Evolutionary conservation across 1,140 invertebrate genomes (phyloP).

Genomic region (Orius insidiosus): DNA sequence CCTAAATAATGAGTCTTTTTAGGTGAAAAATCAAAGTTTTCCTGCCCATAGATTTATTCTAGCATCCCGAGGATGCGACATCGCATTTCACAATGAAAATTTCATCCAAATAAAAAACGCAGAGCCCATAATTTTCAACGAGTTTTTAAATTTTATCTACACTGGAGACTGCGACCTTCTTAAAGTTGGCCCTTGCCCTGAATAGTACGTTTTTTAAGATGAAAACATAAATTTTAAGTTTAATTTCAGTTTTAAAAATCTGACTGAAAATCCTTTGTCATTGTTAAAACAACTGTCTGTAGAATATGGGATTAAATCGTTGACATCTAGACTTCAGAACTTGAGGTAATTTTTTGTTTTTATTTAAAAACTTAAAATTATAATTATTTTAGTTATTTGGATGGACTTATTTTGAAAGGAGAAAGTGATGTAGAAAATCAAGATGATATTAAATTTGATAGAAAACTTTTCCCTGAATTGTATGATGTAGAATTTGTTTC

Average conservation of each 20-base stretch:
- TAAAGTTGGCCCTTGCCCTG: conserved; percentile 29
- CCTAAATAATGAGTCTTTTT: no score
- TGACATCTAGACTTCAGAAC: conserved; percentile 3
- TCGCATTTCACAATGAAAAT: conserved; percentile 5
- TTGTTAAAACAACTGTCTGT: conserved; percentile 37
- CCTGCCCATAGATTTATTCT: conserved; percentile 53
- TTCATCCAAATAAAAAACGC: conserved; percentile 27
- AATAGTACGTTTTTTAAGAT: conserved; percentile 17
- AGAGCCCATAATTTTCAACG: conserved; percentile 40
- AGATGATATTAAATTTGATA: conserved; percentile 18
- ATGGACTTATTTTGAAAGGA: no score
- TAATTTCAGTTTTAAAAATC: conserved; percentile 1
- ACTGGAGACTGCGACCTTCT: conserved; percentile 43
- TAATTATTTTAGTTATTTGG: no score
- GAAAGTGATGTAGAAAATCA: no score
- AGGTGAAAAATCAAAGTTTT: conserved; percentile 33
- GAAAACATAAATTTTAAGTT: neutral
- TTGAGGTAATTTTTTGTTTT: conserved; percentile 4
- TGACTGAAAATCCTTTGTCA: conserved; percentile 29
- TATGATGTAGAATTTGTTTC: conserved; percentile 40
- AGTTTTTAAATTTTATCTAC: conserved; percentile 46
- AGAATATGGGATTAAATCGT: conserved; percentile 11
- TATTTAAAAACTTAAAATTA: neutral
- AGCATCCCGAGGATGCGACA: conserved; percentile 18
- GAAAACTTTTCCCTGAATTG: conserved; percentile 30